A percentile compares a stretch with the other conserved stretches of the same genome.
Conservation (phyloP, 2,888 invertebrate species). For the Zaprionus bogoriensis region DNA sequence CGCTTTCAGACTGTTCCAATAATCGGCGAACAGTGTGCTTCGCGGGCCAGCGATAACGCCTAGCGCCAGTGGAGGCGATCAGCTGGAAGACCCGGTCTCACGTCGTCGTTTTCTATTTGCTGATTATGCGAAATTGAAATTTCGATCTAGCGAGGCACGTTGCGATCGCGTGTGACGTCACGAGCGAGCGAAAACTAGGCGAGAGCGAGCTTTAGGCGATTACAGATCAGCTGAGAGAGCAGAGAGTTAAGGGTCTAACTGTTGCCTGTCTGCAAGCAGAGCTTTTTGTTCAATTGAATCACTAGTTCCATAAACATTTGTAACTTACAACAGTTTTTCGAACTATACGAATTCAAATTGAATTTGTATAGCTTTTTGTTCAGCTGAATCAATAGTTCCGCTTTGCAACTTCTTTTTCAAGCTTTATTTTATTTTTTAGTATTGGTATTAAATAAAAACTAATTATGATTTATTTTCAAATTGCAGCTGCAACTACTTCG, state of each 20-base stretch:
- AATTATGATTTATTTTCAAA: background rate
- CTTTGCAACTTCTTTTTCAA: no score
- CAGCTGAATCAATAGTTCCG: background rate
- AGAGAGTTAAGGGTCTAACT: background rate
- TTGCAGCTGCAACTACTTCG: slow-evolving; percentile 7
- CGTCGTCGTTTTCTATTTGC: background rate
- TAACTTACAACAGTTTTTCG: no score
- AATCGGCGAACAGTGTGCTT: background rate
- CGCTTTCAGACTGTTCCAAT: background rate
- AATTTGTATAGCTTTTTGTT: no score
- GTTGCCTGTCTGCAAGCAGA: background rate
- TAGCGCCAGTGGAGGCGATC: background rate
- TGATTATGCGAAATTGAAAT: background rate
- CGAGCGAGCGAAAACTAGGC: background rate
- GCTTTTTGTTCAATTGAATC: slow-evolving; percentile 1
- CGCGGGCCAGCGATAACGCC: background rate
- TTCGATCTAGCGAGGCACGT: background rate
- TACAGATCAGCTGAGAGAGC: background rate
- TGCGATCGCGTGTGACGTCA: background rate
- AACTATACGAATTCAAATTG: no score
- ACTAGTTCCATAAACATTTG: no score
- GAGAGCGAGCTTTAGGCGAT: background rate
- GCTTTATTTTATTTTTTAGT: no score
- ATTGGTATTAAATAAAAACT: no score
- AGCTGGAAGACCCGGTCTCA: background rate